Percentiles rank a stretch among this genome's conserved stretches.
These are phyloP conservation scores for Dendrocincla tyrannina DNA, from an alignment of 2,797 vertebrate genomes.

Conservation along the genomic window DNA sequence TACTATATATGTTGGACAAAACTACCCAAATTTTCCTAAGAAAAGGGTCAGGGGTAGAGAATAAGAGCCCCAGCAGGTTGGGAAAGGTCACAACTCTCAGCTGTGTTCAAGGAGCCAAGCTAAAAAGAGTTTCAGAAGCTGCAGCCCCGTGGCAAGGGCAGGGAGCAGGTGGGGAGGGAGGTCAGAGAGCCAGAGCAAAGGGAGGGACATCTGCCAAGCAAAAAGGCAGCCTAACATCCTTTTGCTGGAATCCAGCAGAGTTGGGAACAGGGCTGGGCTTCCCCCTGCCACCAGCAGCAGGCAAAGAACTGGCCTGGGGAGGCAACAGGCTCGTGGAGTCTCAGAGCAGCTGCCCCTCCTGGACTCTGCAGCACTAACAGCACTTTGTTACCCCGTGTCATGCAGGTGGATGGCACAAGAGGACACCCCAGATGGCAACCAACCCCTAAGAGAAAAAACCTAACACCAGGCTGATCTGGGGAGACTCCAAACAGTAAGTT, in stretches of 20 bases:
- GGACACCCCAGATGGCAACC: background rate
- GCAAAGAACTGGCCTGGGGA: background rate
- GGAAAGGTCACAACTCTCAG: background rate
- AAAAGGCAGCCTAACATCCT: background rate
- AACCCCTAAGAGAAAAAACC: background rate
- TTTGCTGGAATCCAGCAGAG: background rate
- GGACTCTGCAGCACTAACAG: background rate
- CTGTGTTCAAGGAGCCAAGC: background rate
- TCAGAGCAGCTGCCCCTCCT: background rate
- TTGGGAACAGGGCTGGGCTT: background rate
- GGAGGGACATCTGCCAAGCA: background rate
- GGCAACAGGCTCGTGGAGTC: rapidly evolving
- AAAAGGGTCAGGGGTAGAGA: background rate
- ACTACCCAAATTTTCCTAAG: background rate
- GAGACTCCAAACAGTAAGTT: background rate
- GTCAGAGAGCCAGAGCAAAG: background rate
- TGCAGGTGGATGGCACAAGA: background rate
- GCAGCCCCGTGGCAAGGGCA: background rate
- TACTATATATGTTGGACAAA: background rate
- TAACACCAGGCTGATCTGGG: background rate
- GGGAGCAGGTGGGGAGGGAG: background rate
- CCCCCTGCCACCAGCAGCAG: background rate
- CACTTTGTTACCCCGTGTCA: background rate
- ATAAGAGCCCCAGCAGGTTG: background rate
- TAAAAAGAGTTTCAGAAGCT: background rate